Evolutionary conservation across 2,113 vertebrate species (phyloP).

Genomic region (Glaucomys volans): DNA sequence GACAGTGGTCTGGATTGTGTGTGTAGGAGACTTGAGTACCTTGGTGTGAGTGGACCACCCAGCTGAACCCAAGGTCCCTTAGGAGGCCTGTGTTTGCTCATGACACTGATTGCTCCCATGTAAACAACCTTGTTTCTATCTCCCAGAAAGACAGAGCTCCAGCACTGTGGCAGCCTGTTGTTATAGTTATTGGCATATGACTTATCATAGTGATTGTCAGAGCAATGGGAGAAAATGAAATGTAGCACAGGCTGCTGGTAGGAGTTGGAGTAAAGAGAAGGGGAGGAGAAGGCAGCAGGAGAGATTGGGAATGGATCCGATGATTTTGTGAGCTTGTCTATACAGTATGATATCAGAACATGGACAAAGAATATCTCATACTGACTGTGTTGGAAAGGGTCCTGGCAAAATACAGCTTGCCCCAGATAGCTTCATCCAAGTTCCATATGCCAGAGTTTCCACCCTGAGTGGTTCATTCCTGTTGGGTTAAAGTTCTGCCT

Average conservation of each 20-base stretch:
- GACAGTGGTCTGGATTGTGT: not conserved
- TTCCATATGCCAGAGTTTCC: slow-evolving; percentile 7
- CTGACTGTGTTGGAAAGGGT: not conserved
- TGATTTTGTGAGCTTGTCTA: not conserved
- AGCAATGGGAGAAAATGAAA: slow-evolving; percentile 71
- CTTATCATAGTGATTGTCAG: slow-evolving; percentile 76
- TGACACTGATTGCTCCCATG: not conserved
- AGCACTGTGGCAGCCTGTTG: slow-evolving; percentile 62
- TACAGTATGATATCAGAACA: not conserved
- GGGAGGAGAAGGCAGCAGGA: not conserved
- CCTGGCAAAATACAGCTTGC: not conserved
- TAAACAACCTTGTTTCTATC: slow-evolving; percentile 62
- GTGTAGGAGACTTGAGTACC: not conserved
- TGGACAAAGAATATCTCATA: not conserved
- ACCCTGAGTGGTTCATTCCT: slow-evolving; percentile 3
- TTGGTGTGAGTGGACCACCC: not conserved
- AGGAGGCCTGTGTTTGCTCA: slow-evolving; percentile 41
- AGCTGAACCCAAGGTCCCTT: not conserved
- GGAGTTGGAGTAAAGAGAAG: slow-evolving; percentile 17
- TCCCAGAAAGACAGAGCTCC: not conserved
- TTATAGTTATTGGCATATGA: slow-evolving; percentile 84
- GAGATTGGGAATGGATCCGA: not conserved
- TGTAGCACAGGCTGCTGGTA: slow-evolving; percentile 40
- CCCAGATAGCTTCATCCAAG: not conserved
- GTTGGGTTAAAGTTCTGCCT: not conserved